Evolutionary conservation across 2,113 vertebrate genomes (phyloP).

Genomic region (Nannospalax galili): DNA sequence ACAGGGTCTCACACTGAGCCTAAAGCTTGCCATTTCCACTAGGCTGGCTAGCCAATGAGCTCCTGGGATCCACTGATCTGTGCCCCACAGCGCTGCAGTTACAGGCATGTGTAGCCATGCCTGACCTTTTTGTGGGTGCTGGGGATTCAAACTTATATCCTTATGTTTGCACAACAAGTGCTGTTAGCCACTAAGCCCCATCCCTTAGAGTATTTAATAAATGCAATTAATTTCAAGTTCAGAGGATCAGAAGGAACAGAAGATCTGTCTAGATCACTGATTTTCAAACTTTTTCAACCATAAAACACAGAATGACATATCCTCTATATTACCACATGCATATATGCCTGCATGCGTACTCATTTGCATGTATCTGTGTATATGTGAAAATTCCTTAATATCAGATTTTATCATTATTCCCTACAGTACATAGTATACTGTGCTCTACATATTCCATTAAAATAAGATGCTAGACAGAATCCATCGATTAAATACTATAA

Average conservation of each 20-base stretch:
- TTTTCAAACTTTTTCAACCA: not conserved
- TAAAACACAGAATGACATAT: not conserved
- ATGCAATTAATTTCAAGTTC: not conserved
- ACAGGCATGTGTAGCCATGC: no score
- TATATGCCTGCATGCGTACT: not conserved
- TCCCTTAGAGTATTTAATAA: not conserved
- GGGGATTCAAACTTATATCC: no score
- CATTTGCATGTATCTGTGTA: not conserved
- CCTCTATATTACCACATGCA: not conserved
- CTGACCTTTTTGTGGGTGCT: no score
- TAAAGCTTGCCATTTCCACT: no score
- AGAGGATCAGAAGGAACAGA: not conserved
- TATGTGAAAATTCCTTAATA: slow-evolving; percentile 3
- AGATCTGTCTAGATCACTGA: not conserved
- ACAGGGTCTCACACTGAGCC: no score
- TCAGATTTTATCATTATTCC: not conserved
- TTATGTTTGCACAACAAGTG: no score
- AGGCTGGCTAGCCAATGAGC: no score
- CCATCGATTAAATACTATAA: not conserved
- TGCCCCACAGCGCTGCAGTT: no score
- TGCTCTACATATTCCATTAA: not conserved
- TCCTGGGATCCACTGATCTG: no score
- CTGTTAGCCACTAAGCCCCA: no score
- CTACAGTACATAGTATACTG: not conserved
- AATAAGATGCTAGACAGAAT: not conserved